phyloP scores from a whole-genome alignment of 2,888 invertebrate species.

The Tinea trinotella region DNA sequence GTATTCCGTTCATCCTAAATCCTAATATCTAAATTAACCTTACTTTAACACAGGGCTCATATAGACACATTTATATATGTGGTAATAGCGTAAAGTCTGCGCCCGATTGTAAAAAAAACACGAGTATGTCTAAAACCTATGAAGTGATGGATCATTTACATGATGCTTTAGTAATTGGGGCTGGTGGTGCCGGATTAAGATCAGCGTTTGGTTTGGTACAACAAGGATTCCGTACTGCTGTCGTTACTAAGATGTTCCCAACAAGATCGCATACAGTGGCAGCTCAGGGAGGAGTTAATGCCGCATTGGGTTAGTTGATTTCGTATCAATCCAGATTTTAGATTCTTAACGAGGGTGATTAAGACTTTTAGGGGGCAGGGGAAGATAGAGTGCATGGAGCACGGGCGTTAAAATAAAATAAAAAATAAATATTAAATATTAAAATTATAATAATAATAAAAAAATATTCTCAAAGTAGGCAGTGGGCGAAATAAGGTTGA shows the following conservation, averaged over 20 bases:
- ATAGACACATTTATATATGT: slow-evolving; percentile 54
- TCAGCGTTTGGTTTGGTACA: slow-evolving; percentile 97
- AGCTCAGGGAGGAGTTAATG: slow-evolving; percentile 99
- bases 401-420: no score
- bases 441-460: no score
- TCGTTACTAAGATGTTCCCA: slow-evolving; percentile 97
- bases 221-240: slow-evolving; percentile 97
- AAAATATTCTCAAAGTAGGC: no score
- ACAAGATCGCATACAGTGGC: slow-evolving; percentile 99
- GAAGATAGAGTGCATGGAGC: no score
- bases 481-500: no score
- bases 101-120: slow-evolving; percentile 59
- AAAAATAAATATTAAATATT: no score
- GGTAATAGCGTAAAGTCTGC: slow-evolving; percentile 46
- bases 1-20: no score
- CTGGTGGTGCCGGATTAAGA: slow-evolving; percentile 96
- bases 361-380: no score
- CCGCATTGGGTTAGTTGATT: slow-evolving; percentile 81
- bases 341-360: no score
- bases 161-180: slow-evolving; percentile 98
- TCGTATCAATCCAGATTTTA: no score
- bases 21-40: no score
- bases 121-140: slow-evolving; percentile 80
- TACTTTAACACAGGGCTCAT: slow-evolving; percentile 26
- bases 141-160: slow-evolving; percentile 95